These are phyloP conservation scores for Exaiptasia diaphana DNA, from an alignment of 64 coral and sea anemone species.

Conservation along the genomic window DNA sequence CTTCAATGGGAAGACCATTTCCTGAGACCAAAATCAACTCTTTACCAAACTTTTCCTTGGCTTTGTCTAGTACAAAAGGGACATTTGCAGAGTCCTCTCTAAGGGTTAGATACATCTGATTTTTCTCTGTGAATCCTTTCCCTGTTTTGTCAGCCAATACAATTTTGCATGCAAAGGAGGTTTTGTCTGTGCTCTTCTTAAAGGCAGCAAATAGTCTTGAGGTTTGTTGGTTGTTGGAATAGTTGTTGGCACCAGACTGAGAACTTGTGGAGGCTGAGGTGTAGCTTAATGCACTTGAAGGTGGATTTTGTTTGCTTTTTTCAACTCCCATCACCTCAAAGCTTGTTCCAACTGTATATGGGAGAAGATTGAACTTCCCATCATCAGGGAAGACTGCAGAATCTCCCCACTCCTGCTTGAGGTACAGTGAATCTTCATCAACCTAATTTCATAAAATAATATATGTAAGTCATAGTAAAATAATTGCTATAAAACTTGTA, in stretches of 20 bases:
- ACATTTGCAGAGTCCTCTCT: slow-evolving; percentile 57
- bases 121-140: slow-evolving; percentile 29
- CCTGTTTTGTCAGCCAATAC: slow-evolving; percentile 33
- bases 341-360: slow-evolving; percentile 16
- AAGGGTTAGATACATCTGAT: slow-evolving; percentile 45
- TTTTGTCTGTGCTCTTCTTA: slow-evolving; percentile 32
- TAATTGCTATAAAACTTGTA: too few relatives aligned
- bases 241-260: too few relatives aligned
- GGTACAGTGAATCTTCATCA: slow-evolving; percentile 44
- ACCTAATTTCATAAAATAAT: background rate
- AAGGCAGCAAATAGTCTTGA: slow-evolving; percentile 29
- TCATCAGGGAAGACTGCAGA: slow-evolving; percentile 45
- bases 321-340: slow-evolving; percentile 55
- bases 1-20: slow-evolving; percentile 36
- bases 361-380: slow-evolving; percentile 14
- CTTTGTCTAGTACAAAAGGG: slow-evolving; percentile 21
- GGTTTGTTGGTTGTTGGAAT: too few relatives aligned
- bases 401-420: slow-evolving; percentile 55
- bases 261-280: background rate
- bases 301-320: background rate
- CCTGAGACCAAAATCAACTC: slow-evolving; percentile 19
- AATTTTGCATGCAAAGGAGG: slow-evolving; percentile 38
- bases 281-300: slow-evolving; percentile 19
- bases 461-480: background rate
- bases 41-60: slow-evolving; percentile 50